Percentiles rank a stretch among this genome's conserved stretches.
Conservation (phyloP, 2,113 vertebrate genomes). For the Gopherus evgoodei region DNA sequence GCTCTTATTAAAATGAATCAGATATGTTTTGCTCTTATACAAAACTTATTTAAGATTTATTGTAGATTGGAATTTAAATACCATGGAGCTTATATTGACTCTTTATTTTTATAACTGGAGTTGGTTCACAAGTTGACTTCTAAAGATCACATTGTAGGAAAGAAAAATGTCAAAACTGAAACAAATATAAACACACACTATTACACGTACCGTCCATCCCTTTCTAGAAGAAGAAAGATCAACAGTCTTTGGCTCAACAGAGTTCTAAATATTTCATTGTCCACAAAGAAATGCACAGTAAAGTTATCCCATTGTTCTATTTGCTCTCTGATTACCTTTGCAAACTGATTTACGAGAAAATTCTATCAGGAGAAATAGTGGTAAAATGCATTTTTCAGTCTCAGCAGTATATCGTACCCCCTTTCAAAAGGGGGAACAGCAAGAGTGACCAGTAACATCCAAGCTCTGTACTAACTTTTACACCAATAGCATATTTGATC, state of each 20-base stretch:
- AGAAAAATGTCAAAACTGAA: not conserved
- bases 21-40: not conserved
- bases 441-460: not conserved
- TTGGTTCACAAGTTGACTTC: not conserved
- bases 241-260: not conserved
- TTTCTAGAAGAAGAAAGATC: fast-evolving
- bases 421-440: not conserved
- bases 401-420: not conserved
- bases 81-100: not conserved
- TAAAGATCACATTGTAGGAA: fast-evolving
- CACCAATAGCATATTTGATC: not conserved
- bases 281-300: not conserved
- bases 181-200: fast-evolving
- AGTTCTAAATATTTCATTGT: not conserved
- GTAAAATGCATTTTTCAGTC: not conserved
- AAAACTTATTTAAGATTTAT: not conserved
- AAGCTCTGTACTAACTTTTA: not conserved
- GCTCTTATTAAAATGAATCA: not conserved
- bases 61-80: not conserved
- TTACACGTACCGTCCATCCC: fast-evolving
- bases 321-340: not conserved
- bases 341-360: not conserved
- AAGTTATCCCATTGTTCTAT: not conserved
- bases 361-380: not conserved
- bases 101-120: not conserved